Evolutionary conservation across 2,113 vertebrate genomes (phyloP), one percentile per base, ranked within the genome.

Genomic region (Daphoenositta chrysoptera): DNA sequence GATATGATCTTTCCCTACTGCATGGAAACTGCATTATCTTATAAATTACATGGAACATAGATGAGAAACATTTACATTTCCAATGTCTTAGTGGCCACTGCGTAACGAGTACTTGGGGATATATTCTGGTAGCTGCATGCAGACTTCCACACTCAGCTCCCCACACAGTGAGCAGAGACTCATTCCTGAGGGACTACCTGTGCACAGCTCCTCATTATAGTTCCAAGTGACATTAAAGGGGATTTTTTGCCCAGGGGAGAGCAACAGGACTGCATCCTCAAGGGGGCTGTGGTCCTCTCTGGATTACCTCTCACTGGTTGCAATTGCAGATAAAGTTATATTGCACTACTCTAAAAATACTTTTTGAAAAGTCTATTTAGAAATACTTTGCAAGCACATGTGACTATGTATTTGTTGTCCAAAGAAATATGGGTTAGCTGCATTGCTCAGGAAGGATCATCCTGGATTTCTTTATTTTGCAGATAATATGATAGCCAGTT

Each of bases 301-400:
- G 78, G 70, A 89, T 68, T 86, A 95, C 79, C 84, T 93, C 71
- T 79, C 63, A 16, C 81, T 68, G 89, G 51, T 92, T 95, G 91
- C 82, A 92, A 63, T 51, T 87, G 90, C 77, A 96, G 60, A 47
- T 93, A 33, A 94, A 81, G 90, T 94, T 97, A 89, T 96, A 97
- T 98, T 98, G 97, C 97, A 98, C 97, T 98, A 98, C 50, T 97
- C 91, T 97, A 91, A 96, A 83, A 94, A 94, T 68, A 97, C 71
- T 96, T 89, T 89, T 96, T 63, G 90, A 93, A 88, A 80, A 93
- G 70, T 85, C 42, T 93, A 87, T 94, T 97, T 93, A 97, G 84
- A 96, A 96, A 93, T 79, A 94, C 53, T 96, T 93, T 77, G 93
- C 70, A 68, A 73, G 76, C 47, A 94, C 48, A 89, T 90, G 65